Base-by-base conservation (phyloP, 2,113 vertebrate genomes). In the Phrynocephalus versicolor region DNA sequence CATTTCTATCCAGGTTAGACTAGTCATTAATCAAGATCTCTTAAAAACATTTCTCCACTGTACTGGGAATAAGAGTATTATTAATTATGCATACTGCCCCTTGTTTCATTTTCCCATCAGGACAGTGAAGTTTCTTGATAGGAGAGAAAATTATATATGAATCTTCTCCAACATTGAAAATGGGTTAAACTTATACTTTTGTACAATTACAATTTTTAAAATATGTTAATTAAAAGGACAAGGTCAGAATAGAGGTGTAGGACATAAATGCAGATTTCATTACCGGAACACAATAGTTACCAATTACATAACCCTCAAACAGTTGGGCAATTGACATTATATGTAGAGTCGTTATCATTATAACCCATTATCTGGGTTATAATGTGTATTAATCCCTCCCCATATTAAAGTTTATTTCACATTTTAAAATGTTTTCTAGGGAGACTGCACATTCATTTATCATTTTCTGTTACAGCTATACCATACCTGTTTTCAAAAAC, bases 21-120 rank as follows among this genome's bases (percentile, higher is more conserved):
- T 37, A 87, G 27, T 16, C 73, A 74, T 77, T 85, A 84, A 72
- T 67, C 74, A 77, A 58, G 4, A 19, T n/a, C 12, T 76, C 87
- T 89, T 51, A 76, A 12, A 80, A 80, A 51, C 18, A 64, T 84
- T 88, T 88, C 51, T 88, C 15, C 7, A 69, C 73, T 39, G 14
- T 74, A 71, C 3, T 81, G 30, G 27, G 6, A 23, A 67, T 58
- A 67, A 84, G 35, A 27, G 39, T 21, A 84, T n/a, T n/a, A 69
- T 58, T 80, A 85, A 83, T 77, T 74, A 84, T 13, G 35, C 83
- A 89, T 64, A 60, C 77, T 2, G 0, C 1, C 71, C 91, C 9
- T 2, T 88, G 62, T 79, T 87, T 88, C 79, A 1, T 76, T 60
- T 88, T 85, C 65, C n/a, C 25, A 35, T 89, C 37, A 35, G 86